Evolutionary conservation across 2,797 vertebrate species (phyloP).

Genomic region (Vespertilio murinus): DNA sequence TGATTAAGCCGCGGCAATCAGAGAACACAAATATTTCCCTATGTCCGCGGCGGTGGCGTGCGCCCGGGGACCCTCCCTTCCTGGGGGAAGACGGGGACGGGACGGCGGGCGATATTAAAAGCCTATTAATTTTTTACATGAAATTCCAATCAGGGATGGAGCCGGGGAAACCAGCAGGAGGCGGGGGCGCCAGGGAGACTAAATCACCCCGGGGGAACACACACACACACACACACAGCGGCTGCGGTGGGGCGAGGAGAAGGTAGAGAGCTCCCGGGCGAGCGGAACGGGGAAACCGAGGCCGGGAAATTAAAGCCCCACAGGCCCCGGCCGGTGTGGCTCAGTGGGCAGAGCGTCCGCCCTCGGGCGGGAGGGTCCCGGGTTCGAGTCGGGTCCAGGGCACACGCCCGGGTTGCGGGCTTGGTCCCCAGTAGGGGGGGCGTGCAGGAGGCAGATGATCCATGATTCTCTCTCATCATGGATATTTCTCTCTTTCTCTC

Average conservation of each 20-base stretch:
- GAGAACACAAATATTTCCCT: conserved; percentile 4
- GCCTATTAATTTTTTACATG: conserved; percentile 19
- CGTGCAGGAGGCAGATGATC: background rate
- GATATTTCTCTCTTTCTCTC: background rate
- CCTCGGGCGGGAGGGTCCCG: background rate
- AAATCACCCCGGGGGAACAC: background rate
- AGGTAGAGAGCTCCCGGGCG: background rate
- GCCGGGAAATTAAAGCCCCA: background rate
- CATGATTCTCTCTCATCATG: background rate
- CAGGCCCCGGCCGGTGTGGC: background rate
- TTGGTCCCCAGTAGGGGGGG: background rate
- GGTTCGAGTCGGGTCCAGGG: background rate
- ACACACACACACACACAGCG: background rate
- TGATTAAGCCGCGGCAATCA: background rate
- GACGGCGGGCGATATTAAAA: background rate
- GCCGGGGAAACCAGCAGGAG: background rate
- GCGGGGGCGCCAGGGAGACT: background rate
- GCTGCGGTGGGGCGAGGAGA: background rate
- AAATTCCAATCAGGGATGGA: background rate
- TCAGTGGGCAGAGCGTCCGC: background rate
- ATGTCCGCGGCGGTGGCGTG: background rate
- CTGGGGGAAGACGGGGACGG: background rate
- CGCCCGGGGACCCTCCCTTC: background rate
- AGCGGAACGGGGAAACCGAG: background rate
- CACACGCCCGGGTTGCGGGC: accelerated